Base-by-base conservation (phyloP, 2,888 invertebrate species). In the Mongoloraphidia duomilia region DNA sequence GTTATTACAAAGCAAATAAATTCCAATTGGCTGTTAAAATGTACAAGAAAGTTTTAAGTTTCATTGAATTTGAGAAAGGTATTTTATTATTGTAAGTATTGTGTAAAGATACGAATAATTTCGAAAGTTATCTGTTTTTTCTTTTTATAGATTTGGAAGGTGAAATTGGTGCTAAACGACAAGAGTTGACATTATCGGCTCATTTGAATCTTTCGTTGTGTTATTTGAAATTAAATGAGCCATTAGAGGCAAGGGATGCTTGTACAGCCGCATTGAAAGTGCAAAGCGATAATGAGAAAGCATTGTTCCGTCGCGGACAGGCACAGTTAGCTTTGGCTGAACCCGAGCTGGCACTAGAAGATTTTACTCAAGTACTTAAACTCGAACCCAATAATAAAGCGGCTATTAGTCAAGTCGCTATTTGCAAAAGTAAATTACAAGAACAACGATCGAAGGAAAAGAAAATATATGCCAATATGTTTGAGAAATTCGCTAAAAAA, bases 401-500 rank as follows among this genome's bases (percentile, higher is more conserved):
- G n/a, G 94, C 93, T 0, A 74, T 76, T 36, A 81, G 83, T 61
- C 87, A 91, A 65, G 70, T 90, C 37, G 63, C 70, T 8, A 63
- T 81, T 46, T 91, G 91, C 67, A 78, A 80, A 52, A 74, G 79
- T 51, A 73, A 80, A 52, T 73, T 93, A 13, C 84, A 83, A 63
- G 80, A 85, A 56, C 82, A 86, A 59, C 75, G 82, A 54, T 76
- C 80, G 49, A 81, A 80, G 52, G 93, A 95, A 66, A 92, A 87
- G 71, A 79, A 84, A 63, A 74, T 91, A 36, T 97, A 92, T 67
- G 85, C 85, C 11, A 92, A 91, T 67, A 94, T 97, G 91, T 97
- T 97, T 69, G 84, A 90, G 58, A 93, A 91, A 69, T 86, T 93
- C 70, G 87, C 87, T 5, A 78, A 82, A 57, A 79, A 77, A 66